Evolutionary conservation across 2,888 invertebrate species (phyloP), one percentile per base, ranked within the genome.

Genomic region (Monoplex corrugatus): DNA sequence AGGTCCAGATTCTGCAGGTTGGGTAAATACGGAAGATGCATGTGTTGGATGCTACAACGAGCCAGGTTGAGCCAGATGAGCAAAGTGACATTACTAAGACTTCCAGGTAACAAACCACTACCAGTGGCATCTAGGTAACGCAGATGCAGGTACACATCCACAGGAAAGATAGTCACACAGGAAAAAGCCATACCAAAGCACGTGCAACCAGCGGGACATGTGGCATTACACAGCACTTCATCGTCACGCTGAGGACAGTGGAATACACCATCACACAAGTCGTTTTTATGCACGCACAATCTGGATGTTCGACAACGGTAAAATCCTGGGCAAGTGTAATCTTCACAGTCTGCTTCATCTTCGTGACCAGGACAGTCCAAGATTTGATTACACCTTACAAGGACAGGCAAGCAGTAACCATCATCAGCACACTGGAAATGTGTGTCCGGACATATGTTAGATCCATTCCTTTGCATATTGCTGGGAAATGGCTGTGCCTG

Each of bases 211-310:
- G 8, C 75, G 75, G 75, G 75, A 28, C 75, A 75, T 10, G 75
- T 75, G 32, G 28, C 8, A 28, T 75, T 35, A 28, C 75, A 75
- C 75, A 75, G 75, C 35, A 75, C 16, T 28, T 75, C 75, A 35
- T 75, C 75, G 35, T 75, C 75, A 16, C 28, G 75, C 75, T 75
- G 75, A 8, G 75, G 75, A 75, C 75, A 75, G 8, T 75, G 75
- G 75, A 75, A 75, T n/a, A 75, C 75, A n/a, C 35, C 75, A 28
- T 75, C 75, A 75, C 75, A 75, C 75, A 75, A 10, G 75, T 75
- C n/a, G n/a, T n/a, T n/a, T n/a, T n/a, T n/a, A n/a, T n/a, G n/a
- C n/a, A n/a, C n/a, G n/a, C n/a, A n/a, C n/a, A n/a, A n/a, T n/a
- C 23, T 80, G 3, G 0, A 10, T 23, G 28, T 43, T 3, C 43